These are phyloP conservation scores for Clupea harengus DNA, from an alignment of 2,113 vertebrate genomes.

Conservation along the genomic window DNA sequence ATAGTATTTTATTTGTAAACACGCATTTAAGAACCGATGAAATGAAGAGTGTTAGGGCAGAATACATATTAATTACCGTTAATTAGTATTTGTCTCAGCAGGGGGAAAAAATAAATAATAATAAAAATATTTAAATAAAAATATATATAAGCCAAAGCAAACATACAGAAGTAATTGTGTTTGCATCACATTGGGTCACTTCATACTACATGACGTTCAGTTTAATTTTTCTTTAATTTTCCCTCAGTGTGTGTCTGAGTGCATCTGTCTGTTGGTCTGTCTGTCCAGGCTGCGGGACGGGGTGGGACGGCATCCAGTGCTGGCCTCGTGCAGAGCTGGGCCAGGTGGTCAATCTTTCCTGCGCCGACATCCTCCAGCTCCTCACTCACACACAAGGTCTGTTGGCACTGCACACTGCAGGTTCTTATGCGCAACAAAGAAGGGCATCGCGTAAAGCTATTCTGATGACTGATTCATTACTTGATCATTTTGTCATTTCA, in stretches of 20 bases:
- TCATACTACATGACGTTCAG: not conserved
- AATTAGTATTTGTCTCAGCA: too few relatives aligned
- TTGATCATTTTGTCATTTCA: too few relatives aligned
- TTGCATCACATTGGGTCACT: not conserved
- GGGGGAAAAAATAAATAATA: too few relatives aligned
- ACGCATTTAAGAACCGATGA: too few relatives aligned
- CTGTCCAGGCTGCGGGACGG: slow-evolving; percentile 65
- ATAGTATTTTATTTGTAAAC: too few relatives aligned
- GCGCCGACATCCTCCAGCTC: slow-evolving; percentile 69
- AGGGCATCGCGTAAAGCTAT: too few relatives aligned
- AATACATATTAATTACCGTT: too few relatives aligned
- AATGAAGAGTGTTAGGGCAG: too few relatives aligned
- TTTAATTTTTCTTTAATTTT: too few relatives aligned
- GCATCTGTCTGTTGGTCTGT: slow-evolving; percentile 14
- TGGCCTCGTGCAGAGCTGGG: slow-evolving; percentile 67
- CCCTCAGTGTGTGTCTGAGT: not conserved
- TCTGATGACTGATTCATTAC: too few relatives aligned
- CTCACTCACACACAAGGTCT: slow-evolving; percentile 71
- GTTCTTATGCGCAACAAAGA: too few relatives aligned
- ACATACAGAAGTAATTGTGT: not conserved
- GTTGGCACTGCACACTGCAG: not conserved
- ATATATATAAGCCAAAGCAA: not conserved
- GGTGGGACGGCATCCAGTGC: slow-evolving; percentile 74
- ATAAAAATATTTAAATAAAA: too few relatives aligned
- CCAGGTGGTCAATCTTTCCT: slow-evolving; percentile 71